Base-by-base conservation (phyloP, 2,113 vertebrate genomes). In the Donacobius atricapilla region DNA sequence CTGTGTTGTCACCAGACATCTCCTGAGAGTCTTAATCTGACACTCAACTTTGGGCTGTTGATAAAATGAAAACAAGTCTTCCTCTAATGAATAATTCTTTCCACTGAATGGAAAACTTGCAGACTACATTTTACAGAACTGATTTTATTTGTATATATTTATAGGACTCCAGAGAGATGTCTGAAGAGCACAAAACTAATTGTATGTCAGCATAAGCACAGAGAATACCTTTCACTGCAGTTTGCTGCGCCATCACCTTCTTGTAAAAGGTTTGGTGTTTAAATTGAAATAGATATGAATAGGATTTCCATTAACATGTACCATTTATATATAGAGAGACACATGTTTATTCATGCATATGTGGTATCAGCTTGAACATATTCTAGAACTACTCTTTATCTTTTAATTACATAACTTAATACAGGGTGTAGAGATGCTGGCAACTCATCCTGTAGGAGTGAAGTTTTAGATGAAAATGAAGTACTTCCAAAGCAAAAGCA, bases 61-160 rank as follows among this genome's bases (percentile, higher is more conserved):
- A 45, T 60, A 58, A 75, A 44, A 25, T 60, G 53, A 84, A 93
- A 79, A 84, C 48, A 89, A 79, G 37, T 35, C 69, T 87, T 92
- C 48, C 17, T 73, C 5, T 91, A 78, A 79, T 79, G 65, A 87
- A 91, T 95, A 89, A 78, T 94, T 91, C 35, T 89, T 86, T 78
- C 77, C 48, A 56, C 56, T 83, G 82, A 48, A 71, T 33, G 35
- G 35, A 71, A 83, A 82, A 94, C 60, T 78, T 89, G 60, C 72
- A 90, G 56, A 54, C 35, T 68, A 23, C 50, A 48, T 84, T 91
- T 75, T 63, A 47, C 50, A 2, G 3, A 50, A 75, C 58, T 84
- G 72, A 71, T 89, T 92, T 85, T 92, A 37, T 71, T 86, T 89
- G 30, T 90, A 16, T 92, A 6, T 87, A 30, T 90, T 85, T 95